These are phyloP conservation scores for Dioctria linearis DNA, from an alignment of 2,888 invertebrate species.

Conservation along the genomic window DNA sequence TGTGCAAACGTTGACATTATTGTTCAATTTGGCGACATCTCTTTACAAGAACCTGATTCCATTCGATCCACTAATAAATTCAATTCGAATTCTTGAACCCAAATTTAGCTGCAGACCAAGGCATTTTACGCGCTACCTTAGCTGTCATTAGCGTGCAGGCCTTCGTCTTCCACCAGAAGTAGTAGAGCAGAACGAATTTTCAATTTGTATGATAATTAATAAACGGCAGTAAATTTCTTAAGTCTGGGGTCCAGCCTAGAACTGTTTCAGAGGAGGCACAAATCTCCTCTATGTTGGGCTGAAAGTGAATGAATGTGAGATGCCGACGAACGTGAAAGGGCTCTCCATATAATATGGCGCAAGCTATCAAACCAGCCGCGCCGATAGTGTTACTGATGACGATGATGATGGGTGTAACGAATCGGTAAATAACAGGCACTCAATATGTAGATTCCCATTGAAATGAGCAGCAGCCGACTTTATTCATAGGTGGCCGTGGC, in stretches of 20 bases:
- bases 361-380: constrained; percentile 10
- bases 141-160: constrained; percentile 9
- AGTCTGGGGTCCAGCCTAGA: neutral
- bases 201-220: constrained; percentile 63
- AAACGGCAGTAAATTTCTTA: constrained; percentile 60
- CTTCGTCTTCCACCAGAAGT: neutral
- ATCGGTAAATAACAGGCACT: constrained; percentile 52
- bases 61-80: no score
- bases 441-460: constrained; percentile 48
- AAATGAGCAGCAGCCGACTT: constrained; percentile 29
- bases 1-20: no score
- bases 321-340: constrained; percentile 9
- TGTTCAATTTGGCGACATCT: no score
- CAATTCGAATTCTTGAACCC: no score
- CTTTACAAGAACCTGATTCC: no score
- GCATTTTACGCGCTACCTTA: no score
- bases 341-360: neutral
- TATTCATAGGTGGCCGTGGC: constrained; percentile 33
- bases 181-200: constrained; percentile 62
- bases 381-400: constrained; percentile 48
- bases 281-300: no score
- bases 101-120: no score
- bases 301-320: neutral
- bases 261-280: no score
- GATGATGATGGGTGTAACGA: constrained; percentile 54